Evolutionary conservation across 2,888 invertebrate genomes (phyloP), one percentile per base, ranked within the genome.

Genomic region (Ethmia dodecea): DNA sequence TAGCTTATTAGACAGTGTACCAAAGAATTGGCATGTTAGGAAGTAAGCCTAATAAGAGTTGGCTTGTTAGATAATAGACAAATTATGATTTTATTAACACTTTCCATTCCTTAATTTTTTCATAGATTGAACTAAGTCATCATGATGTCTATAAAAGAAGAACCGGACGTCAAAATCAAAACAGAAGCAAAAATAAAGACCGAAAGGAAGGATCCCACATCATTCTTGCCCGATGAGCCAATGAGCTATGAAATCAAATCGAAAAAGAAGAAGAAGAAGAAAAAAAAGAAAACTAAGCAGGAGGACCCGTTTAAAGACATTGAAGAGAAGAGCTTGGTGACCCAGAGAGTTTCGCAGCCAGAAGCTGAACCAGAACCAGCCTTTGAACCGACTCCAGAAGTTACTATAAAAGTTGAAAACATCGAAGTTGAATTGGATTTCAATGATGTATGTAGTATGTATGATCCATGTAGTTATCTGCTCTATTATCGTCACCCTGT

Each of bases 391-490:
- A n/a, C n/a, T 33, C 74, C 83, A 0, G 83, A 83, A 43, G 75
- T 83, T 13, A 72, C 58, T 40, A 81, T 84, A 9, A 86, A 86
- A 48, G 84, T 73, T 9, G 84, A 86, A 42, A 73, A 80, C 52
- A 84, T 86, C 42, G 81, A 86, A 47, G 81, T 84, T 2, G 77
- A 78, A 34, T 53, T 84, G 44, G 79, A 84, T 63, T 76, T 77
- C 52, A 72, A 79, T 65, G 81, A 83, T 63, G 84, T 86, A 52
- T 72, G 78, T 72, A 40, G 2, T 22, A n/a, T n/a, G n/a, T n/a
- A 22, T n/a, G n/a, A n/a, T n/a, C n/a, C n/a, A n/a, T n/a, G n/a
- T n/a, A n/a, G n/a, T n/a, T n/a, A n/a, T n/a, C n/a, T n/a, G n/a
- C n/a, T n/a, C n/a, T n/a, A n/a, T n/a, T n/a, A n/a, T n/a, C n/a